phyloP scores from a whole-genome alignment of 2,113 vertebrate genomes.

The Neoarius graeffei region DNA sequence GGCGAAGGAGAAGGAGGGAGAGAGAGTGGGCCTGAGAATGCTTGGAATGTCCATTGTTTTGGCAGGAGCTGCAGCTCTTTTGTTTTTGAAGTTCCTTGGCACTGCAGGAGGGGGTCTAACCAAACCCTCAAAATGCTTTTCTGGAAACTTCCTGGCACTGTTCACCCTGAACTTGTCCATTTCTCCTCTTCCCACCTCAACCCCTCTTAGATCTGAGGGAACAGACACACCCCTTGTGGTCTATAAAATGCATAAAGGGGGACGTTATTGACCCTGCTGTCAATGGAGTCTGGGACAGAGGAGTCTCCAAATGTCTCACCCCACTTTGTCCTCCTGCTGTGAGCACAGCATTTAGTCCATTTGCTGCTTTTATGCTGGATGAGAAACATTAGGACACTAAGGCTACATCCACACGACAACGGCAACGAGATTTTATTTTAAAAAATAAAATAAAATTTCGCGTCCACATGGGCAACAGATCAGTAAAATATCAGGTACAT shows the following conservation, averaged over 20 bases:
- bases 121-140: constrained; percentile 36
- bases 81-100: constrained; percentile 55
- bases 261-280: constrained; percentile 40
- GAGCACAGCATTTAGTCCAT: constrained; percentile 29
- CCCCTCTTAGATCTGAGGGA: constrained; percentile 28
- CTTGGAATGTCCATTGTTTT: constrained; percentile 61
- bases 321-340: constrained; percentile 31
- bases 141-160: constrained; percentile 45
- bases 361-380: constrained; percentile 13
- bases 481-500: too few relatives aligned
- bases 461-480: too few relatives aligned
- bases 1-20: not conserved
- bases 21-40: constrained; percentile 49
- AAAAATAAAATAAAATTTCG: too few relatives aligned
- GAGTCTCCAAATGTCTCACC: constrained; percentile 26
- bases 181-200: constrained; percentile 17
- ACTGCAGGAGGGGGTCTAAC: constrained; percentile 39
- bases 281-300: constrained; percentile 19
- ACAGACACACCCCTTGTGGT: constrained; percentile 34
- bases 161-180: constrained; percentile 40
- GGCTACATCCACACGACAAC: too few relatives aligned
- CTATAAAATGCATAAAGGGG: constrained; percentile 43
- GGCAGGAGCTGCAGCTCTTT: constrained; percentile 50
- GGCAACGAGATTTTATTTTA: too few relatives aligned
- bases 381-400: constrained; percentile 17